phyloP scores from a whole-genome alignment of 2,888 invertebrate genomes.

The Hemaris fuciformis region DNA sequence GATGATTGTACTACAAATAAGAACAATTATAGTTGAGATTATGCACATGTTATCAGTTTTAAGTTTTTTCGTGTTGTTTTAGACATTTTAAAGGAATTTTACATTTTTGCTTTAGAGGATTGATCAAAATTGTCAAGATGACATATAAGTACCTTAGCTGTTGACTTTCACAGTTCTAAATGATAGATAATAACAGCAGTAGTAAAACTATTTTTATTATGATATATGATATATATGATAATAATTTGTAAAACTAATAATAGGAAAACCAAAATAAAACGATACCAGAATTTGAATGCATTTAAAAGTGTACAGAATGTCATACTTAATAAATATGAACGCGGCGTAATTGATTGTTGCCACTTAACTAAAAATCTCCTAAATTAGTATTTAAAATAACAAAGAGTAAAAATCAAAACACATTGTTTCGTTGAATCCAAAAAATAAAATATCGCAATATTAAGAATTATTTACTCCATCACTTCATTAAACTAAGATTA shows the following conservation, averaged over 20 bases:
- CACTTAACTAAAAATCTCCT: background rate
- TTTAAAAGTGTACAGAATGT: background rate
- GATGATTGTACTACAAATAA: slow-evolving; percentile 32
- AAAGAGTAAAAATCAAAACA: too few species aligned
- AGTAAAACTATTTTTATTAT: too few species aligned
- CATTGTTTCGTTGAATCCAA: too few species aligned
- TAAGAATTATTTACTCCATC: too few species aligned
- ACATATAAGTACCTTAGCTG: background rate
- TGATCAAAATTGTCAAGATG: background rate
- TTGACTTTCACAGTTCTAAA: background rate
- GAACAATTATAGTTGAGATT: slow-evolving; percentile 29
- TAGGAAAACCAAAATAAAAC: background rate
- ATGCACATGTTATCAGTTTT: slow-evolving; percentile 35
- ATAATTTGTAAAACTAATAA: too few species aligned
- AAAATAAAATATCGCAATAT: too few species aligned
- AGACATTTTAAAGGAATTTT: too few species aligned
- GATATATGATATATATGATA: too few species aligned
- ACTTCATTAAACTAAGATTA: too few species aligned
- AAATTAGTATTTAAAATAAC: background rate
- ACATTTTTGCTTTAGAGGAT: too few species aligned
- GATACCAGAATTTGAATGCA: background rate
- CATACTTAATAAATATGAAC: background rate
- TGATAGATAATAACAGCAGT: too few species aligned
- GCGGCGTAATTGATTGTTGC: background rate
- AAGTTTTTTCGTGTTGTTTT: too few species aligned